phyloP scores from a whole-genome alignment of 2,113 vertebrate genomes.

The Tichodroma muraria region DNA sequence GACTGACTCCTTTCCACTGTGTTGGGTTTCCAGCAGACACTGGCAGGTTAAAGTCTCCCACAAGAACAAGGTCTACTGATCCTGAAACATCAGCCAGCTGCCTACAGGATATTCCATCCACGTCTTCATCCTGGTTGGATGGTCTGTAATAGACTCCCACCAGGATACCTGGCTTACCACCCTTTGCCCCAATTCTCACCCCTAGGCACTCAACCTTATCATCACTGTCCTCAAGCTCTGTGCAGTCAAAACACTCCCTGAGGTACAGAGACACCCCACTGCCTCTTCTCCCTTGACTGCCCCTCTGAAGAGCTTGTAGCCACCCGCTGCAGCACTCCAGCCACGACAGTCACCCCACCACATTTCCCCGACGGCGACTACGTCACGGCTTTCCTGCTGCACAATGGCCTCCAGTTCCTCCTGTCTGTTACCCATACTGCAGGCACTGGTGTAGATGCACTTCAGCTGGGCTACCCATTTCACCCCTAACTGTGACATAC shows the following conservation, averaged over 20 bases:
- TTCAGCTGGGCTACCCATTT: background rate
- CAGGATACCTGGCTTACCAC: background rate
- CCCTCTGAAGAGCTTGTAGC: background rate
- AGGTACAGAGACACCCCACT: background rate
- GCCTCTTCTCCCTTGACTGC: background rate
- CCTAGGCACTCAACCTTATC: background rate
- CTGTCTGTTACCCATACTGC: background rate
- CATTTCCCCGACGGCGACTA: fast-evolving
- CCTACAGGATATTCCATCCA: too few relatives aligned
- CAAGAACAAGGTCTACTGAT: background rate
- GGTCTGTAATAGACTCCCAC: background rate
- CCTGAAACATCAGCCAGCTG: background rate
- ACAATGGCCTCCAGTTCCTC: background rate
- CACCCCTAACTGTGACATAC: background rate
- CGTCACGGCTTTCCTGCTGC: fast-evolving
- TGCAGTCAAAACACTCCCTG: background rate
- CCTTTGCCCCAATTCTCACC: background rate
- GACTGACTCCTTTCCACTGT: background rate
- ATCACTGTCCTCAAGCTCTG: background rate
- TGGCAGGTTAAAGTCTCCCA: background rate
- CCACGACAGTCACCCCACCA: background rate
- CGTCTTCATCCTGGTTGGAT: background rate
- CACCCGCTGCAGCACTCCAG: background rate
- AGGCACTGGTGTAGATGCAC: background rate
- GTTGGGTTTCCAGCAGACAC: background rate